Evolutionary conservation across 2,113 vertebrate species (phyloP).

Genomic region (Abramis brama): DNA sequence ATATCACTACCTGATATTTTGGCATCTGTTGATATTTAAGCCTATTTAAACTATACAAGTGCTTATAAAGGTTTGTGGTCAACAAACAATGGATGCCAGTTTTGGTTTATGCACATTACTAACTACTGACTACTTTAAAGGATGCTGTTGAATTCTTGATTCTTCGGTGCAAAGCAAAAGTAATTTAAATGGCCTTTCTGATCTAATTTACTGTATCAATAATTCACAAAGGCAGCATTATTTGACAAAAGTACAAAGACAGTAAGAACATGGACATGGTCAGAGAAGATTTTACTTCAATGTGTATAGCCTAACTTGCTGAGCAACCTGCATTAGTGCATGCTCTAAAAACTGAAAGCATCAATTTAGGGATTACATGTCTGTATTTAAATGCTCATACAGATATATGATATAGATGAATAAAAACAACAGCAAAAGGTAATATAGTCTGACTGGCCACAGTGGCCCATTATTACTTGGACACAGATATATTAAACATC

Average conservation of each 20-base stretch:
- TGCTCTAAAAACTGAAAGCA: too few species aligned
- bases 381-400: too few species aligned
- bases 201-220: not conserved
- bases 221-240: not conserved
- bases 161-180: not conserved
- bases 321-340: too few species aligned
- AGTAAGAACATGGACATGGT: not conserved
- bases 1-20: not conserved
- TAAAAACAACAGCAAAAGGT: too few species aligned
- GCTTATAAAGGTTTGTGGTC: not conserved
- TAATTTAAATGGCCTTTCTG: not conserved
- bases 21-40: not conserved
- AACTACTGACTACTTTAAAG: not conserved
- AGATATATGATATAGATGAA: too few species aligned
- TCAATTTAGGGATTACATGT: too few species aligned
- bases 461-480: too few species aligned
- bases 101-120: not conserved
- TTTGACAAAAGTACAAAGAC: not conserved
- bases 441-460: too few species aligned
- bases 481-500: too few species aligned
- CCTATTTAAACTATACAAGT: not conserved
- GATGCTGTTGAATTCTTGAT: not conserved
- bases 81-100: not conserved
- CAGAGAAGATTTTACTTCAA: not conserved
- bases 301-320: not conserved